Evolutionary conservation across 2,888 invertebrate species (phyloP), one percentile per base, ranked within the genome.

Genomic region (Apamea crenata): DNA sequence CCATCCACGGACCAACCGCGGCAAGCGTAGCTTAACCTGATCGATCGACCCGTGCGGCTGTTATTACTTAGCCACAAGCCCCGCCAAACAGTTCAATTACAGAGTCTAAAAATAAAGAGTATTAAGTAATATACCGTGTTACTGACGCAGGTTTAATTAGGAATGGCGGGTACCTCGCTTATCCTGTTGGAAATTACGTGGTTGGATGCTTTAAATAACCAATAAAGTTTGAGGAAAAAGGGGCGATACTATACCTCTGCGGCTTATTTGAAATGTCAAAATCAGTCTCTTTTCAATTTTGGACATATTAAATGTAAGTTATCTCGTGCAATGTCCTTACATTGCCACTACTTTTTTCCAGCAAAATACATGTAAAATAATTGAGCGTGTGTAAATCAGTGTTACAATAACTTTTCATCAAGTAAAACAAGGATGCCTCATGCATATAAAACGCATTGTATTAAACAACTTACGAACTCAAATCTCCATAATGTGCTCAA

Each of bases 401-500:
- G 7, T 21, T 16, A 44, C 29, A 59, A 21, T 10, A 21, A 16
- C 16, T 40, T 56, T 78, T 53, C 8, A 21, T 83, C 3, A 3
- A 36, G 16, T 61, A 53, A 36, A 56, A 59, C 4, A 72, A 72
- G 16, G 73, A 44, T n/a, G 18, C 47, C 40, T 81, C 59, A 65
- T 81, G 56, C 56, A 81, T 74, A 65, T 70, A 61, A 53, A 74
- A 59, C 50, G 44, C 50, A 66, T 59, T 71, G 44, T 53, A 18
- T 82, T 74, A 61, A 85, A 86, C 68, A 87, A 87, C 67, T 72
- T 84, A 74, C 74, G 16, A 66, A 87, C 79, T 83, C 36, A 74
- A 84, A 87, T 84, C 40, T 83, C 87, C 78, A 83, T 78, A 83
- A 63, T 72, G 67, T 87, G 73, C 73, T 72, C 29, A 83, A 74